Evolutionary conservation across 2,797 vertebrate genomes (phyloP).

Genomic region (Myotis daubentonii): DNA sequence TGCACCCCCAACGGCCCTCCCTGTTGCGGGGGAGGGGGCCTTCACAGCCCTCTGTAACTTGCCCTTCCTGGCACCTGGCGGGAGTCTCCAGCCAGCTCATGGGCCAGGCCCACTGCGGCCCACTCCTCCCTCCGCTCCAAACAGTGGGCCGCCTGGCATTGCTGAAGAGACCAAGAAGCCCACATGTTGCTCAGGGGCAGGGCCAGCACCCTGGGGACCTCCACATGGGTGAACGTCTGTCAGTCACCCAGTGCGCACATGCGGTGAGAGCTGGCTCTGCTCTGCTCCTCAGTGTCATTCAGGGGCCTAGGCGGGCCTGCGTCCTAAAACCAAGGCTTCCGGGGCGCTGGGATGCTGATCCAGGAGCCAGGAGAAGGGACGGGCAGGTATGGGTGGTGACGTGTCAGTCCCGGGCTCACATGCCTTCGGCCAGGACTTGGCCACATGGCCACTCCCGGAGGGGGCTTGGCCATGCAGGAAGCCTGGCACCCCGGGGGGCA

Average conservation of each 20-base stretch:
- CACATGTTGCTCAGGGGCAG: fast-evolving
- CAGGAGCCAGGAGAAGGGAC: fast-evolving
- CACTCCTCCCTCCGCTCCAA: neutral
- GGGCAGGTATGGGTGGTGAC: fast-evolving
- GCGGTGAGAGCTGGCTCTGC: fast-evolving
- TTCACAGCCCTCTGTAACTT: neutral
- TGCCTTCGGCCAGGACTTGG: neutral
- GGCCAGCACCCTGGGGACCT: fast-evolving
- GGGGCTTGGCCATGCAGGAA: neutral
- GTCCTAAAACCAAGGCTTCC: neutral
- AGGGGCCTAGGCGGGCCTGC: neutral
- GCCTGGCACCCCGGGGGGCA: fast-evolving
- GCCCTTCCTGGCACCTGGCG: fast-evolving
- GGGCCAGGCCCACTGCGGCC: neutral
- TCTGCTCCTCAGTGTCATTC: fast-evolving
- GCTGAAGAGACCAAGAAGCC: neutral
- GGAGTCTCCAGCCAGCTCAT: neutral
- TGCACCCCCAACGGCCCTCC: neutral
- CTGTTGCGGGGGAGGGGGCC: fast-evolving
- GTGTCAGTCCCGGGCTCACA: neutral
- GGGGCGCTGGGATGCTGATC: fast-evolving
- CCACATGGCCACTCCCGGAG: neutral
- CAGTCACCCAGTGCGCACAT: no score
- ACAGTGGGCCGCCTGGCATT: neutral
- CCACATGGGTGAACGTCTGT: no score